Conservation (phyloP, 1,140 invertebrate species). For the Orius insidiosus region DNA sequence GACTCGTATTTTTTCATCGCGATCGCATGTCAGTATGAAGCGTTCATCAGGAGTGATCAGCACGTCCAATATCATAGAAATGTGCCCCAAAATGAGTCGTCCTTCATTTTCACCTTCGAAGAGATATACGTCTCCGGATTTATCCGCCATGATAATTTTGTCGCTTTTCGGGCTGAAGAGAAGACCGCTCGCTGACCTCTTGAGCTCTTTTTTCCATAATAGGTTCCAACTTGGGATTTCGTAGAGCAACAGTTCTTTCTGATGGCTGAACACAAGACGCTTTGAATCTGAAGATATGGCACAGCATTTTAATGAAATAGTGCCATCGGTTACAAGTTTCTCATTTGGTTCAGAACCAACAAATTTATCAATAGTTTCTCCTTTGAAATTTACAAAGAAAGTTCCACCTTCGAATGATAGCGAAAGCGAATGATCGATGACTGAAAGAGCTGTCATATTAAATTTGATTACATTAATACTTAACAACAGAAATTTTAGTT, state of each 20-base stretch:
- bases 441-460: no score
- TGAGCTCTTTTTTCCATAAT: background rate
- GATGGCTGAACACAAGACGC: background rate
- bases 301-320: background rate
- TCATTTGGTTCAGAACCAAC: no score
- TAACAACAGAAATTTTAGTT: no score
- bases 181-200: background rate
- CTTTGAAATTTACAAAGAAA: no score
- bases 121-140: conserved; percentile 68
- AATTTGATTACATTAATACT: no score
- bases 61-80: conserved; percentile 73
- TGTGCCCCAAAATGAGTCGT: conserved; percentile 59
- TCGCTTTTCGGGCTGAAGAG: conserved; percentile 16
- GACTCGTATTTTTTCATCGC: conserved; percentile 86
- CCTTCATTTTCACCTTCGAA: conserved; percentile 35
- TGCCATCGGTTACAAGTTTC: background rate
- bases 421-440: no score
- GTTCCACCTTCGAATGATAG: no score
- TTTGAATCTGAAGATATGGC: background rate
- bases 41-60: conserved; percentile 46
- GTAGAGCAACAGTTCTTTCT: background rate
- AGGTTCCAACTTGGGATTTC: background rate
- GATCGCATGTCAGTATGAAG: conserved; percentile 65
- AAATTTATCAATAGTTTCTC: no score
- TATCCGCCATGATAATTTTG: conserved; percentile 54